Evolutionary conservation across 1,140 invertebrate genomes (phyloP), one percentile per base, ranked within the genome.

Genomic region (Phymastichus coffea): DNA sequence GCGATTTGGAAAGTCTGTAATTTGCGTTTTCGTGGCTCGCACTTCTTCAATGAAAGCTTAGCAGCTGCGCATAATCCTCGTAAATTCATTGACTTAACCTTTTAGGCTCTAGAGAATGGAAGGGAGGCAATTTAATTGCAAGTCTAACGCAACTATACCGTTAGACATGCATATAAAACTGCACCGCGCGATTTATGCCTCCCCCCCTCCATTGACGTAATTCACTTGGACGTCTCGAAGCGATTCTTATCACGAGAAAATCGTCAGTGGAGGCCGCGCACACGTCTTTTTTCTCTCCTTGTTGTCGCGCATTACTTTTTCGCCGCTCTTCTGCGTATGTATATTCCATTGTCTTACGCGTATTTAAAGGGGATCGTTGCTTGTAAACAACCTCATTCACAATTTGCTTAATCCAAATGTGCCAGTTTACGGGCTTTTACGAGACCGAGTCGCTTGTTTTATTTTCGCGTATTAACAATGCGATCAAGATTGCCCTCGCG

Each of bases 241-340:
- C 48, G 57, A 44, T 59, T 59, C 48, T 59, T 52, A 59, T 59
- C 47, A 40, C 19, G 40, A 20, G 57, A 44, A 52, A 59, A 59
- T 52, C 57, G 48, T 28, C 44, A 20, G 19, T 23, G 28, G 37
- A 35, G 14, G 43, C 38, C 25, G 17, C 35, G 25, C 37, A 38
- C 43, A 12, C 33, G 33, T 46, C 14, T 37, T n/a, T 37, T 47
- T 37, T 20, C 10, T 19, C 3, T 12, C 6, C 22, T 12, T n/a
- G n/a, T n/a, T n/a, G n/a, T n/a, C n/a, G n/a, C n/a, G n/a, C n/a
- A n/a, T n/a, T n/a, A n/a, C n/a, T n/a, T n/a, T n/a, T n/a, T n/a
- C n/a, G n/a, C n/a, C n/a, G n/a, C n/a, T n/a, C n/a, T n/a, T n/a
- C n/a, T n/a, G n/a, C n/a, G n/a, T n/a, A n/a, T n/a, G n/a, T n/a